phyloP scores from a whole-genome alignment of 92 coral and sea anemone genomes.

The Actinostola sp. region DNA sequence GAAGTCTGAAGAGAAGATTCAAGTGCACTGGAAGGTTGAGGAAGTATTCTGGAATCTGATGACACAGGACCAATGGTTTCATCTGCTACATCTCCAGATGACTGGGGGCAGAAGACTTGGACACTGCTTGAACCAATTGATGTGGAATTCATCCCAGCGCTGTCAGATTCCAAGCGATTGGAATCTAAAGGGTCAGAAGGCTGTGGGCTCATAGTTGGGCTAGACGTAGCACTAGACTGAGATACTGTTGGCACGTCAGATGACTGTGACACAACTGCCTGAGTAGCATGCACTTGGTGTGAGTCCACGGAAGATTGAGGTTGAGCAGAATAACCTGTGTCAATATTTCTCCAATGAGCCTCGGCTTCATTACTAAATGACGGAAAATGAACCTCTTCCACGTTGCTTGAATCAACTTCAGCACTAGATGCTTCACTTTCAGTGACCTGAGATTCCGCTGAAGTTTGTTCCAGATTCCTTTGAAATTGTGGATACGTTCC shows the following conservation, averaged over 20 bases:
- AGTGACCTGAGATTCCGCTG: not conserved
- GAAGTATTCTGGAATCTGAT: slow-evolving; percentile 3
- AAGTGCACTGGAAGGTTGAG: not conserved
- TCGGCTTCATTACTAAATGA: slow-evolving; percentile 13
- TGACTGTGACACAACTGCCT: slow-evolving; percentile 21
- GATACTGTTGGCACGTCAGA: slow-evolving; percentile 14
- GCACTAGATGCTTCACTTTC: not conserved
- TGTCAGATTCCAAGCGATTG: not conserved
- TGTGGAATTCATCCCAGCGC: not conserved
- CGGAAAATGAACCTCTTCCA: not conserved
- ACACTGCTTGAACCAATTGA: slow-evolving; percentile 6
- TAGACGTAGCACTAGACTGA: not conserved
- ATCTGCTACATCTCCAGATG: slow-evolving; percentile 22
- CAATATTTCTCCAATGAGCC: not conserved
- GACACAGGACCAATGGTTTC: not conserved
- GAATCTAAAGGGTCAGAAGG: slow-evolving; percentile 26
- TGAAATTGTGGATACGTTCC: not conserved
- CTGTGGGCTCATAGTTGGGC: slow-evolving; percentile 37
- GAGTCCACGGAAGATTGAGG: slow-evolving; percentile 1
- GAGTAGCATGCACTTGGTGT: not conserved
- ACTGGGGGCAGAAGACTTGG: slow-evolving; percentile 17
- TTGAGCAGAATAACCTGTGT: slow-evolving; percentile 8
- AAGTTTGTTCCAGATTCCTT: not conserved
- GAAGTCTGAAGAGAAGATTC: not conserved
- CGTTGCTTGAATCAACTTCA: slow-evolving; percentile 23